Conservation (phyloP, 1,140 invertebrate species). For the Cotesia vestalis region DNA sequence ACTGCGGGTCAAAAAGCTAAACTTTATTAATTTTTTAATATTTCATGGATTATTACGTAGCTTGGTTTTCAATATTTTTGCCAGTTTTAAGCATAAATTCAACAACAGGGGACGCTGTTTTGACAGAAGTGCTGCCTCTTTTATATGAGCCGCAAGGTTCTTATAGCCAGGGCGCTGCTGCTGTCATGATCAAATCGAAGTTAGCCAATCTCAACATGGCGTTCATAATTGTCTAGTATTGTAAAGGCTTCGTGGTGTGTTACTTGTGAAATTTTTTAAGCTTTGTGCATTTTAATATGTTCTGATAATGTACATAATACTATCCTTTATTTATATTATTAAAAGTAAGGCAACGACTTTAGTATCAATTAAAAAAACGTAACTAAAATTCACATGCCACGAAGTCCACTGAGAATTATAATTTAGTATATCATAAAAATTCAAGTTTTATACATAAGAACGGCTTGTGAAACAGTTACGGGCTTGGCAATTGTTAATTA, state of each 20-base stretch:
- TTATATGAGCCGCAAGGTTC: no score
- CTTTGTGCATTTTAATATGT: no score
- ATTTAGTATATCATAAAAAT: background rate
- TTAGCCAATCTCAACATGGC: conserved; percentile 37
- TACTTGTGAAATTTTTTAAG: background rate
- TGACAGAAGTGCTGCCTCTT: no score
- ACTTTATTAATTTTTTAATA: no score
- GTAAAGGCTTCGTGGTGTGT: conserved; percentile 10
- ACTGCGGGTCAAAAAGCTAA: no score
- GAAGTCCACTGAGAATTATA: background rate
- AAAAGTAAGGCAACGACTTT: background rate
- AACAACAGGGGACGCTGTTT: no score
- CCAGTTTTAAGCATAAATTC: no score
- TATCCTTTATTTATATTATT: background rate
- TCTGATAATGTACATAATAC: conserved; percentile 7
- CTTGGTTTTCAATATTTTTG: no score
- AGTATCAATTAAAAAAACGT: background rate
- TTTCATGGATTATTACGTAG: no score
- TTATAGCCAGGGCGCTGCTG: background rate
- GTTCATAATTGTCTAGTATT: conserved; percentile 23
- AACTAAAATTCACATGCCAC: background rate
- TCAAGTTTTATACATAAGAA: conserved; percentile 1
- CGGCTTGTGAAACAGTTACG: background rate
- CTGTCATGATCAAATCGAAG: background rate
- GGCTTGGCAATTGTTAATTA: background rate